A percentile compares a stretch with the other conserved stretches of the same genome.
These are phyloP conservation scores for Zosterops borbonicus DNA, from an alignment of 2,113 vertebrate species.

Conservation along the genomic window DNA sequence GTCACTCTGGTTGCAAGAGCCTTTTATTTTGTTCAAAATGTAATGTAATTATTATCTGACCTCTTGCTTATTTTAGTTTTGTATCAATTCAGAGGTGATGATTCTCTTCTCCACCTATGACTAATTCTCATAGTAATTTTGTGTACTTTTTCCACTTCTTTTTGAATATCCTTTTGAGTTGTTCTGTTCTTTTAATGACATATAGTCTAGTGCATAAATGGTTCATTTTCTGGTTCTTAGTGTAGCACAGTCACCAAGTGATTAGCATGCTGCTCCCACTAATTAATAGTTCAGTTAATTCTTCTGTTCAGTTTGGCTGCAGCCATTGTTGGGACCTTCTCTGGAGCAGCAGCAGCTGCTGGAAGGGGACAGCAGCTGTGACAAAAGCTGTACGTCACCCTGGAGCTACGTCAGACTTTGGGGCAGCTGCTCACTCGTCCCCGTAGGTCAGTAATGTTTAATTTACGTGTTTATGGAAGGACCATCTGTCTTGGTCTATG, in stretches of 20 bases:
- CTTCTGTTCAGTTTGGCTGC: neutral
- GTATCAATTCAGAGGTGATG: neutral
- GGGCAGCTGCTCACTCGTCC: neutral
- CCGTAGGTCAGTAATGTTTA: neutral
- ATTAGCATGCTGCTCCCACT: neutral
- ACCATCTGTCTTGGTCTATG: neutral
- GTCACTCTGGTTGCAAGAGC: neutral
- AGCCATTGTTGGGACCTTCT: neutral
- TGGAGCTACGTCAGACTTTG: neutral
- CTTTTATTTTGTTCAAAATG: neutral
- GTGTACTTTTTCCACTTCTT: neutral
- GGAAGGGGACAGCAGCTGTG: neutral
- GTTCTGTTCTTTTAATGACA: neutral
- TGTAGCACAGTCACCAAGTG: neutral
- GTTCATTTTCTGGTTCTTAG: neutral
- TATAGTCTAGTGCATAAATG: neutral
- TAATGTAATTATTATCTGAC: neutral
- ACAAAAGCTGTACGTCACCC: neutral
- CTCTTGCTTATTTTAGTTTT: neutral
- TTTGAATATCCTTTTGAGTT: neutral
- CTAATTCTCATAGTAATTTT: neutral
- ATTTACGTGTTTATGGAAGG: neutral
- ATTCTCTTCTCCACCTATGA: neutral
- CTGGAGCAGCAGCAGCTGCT: neutral
- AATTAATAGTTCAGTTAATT: constrained; percentile 12